Conservation (phyloP, 2,113 vertebrate genomes). For the Cyanoramphus novaezelandiae region DNA sequence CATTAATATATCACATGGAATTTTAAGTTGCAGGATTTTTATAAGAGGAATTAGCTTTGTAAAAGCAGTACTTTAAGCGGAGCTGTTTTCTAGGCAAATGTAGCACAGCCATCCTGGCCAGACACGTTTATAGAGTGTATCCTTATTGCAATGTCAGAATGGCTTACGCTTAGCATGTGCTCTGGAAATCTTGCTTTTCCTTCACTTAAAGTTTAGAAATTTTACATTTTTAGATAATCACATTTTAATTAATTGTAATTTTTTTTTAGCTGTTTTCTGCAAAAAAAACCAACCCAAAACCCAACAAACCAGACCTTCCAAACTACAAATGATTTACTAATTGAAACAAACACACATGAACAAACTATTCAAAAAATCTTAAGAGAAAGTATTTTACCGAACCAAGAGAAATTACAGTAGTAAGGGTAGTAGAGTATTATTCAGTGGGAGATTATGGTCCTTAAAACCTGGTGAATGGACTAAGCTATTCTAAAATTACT, state of each 20-base stretch:
- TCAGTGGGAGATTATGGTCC: background rate
- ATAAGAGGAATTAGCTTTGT: background rate
- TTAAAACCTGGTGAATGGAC: background rate
- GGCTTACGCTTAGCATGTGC: background rate
- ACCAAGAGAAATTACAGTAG: background rate
- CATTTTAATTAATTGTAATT: background rate
- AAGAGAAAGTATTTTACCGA: background rate
- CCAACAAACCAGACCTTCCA: fast-evolving
- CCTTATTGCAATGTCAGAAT: background rate
- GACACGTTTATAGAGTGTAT: background rate
- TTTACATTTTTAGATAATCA: background rate
- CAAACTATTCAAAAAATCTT: background rate
- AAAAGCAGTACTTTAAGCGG: background rate
- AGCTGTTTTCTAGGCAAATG: background rate
- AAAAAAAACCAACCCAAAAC: background rate
- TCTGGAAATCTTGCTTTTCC: background rate
- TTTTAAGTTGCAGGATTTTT: constrained; percentile 16
- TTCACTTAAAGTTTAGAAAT: background rate
- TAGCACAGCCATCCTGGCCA: background rate
- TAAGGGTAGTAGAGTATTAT: background rate
- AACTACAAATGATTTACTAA: background rate
- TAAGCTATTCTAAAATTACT: background rate
- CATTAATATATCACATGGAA: background rate
- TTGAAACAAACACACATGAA: background rate
- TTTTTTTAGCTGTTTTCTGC: background rate